Evolutionary conservation across 64 coral and sea anemone species (phyloP), one percentile per base, ranked within the genome.

Genomic region (Pocillopora damicornis): DNA sequence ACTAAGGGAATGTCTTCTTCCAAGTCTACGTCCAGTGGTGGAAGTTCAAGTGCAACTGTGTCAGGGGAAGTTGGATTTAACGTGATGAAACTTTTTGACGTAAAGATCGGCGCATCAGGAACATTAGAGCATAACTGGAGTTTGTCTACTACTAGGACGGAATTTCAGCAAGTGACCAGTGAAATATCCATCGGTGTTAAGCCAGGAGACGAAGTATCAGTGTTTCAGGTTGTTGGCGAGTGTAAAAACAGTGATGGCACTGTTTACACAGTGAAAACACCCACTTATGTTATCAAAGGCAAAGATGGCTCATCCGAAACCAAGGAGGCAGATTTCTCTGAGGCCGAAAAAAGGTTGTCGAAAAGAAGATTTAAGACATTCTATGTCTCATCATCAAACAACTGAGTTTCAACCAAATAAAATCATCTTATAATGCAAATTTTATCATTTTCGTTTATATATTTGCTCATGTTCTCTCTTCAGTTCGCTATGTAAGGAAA

Each of bases 171-270:
- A 59, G 51, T 60, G 5, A 87, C 7, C 0, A 42, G 75, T 13
- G 45, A 87, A 87, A 56, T 75, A 4, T 56, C 69, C 22, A 37
- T 87, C 18, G 15, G 18, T 13, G 85, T 87, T 1, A 16, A 87
- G 8, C 71, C 71, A 1, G 85, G 85, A 59, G 71, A 87, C 58
- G 59, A 58, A 56, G 69, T 87, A 2, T 59, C 11, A 5, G 85
- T 87, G 45, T 87, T 13, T 35, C 85, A 87, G 59, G 85, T 87
- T 30, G 56, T 87, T 60, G 71, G 68, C 9, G n/a, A 59, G 11
- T 75, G 85, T 87, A 57, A 60, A 1, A 87, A 87, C 37, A 14
- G 8, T 59, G 85, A 87, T 26, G 85, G 85, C 10, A 87, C 68
- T n/a, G 56, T 58, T 23, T 87, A 87, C 56, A 87, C 68, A 8